Evolutionary conservation across 2,113 vertebrate species (phyloP).

Genomic region (Nothobranchius furzeri): DNA sequence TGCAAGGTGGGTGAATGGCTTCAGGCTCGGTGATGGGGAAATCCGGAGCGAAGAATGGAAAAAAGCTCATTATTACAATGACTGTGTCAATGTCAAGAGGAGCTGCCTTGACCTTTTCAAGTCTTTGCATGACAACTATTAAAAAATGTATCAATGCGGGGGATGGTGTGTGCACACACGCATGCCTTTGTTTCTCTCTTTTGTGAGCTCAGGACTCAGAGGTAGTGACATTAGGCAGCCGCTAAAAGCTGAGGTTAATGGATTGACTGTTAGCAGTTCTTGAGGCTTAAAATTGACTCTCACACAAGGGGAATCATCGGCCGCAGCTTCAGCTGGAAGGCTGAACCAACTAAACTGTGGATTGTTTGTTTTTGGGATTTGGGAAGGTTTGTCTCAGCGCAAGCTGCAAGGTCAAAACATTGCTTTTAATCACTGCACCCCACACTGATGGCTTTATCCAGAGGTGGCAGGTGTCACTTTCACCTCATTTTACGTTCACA

Average conservation of each 20-base stretch:
- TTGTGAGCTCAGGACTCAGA: slow-evolving; percentile 74
- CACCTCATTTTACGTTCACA: slow-evolving; percentile 28
- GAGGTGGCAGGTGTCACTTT: slow-evolving; percentile 42
- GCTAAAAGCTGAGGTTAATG: slow-evolving; percentile 97
- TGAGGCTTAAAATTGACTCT: slow-evolving; percentile 81
- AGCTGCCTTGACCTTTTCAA: slow-evolving; percentile 88
- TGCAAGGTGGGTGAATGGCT: slow-evolving; percentile 51
- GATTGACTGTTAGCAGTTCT: slow-evolving; percentile 96
- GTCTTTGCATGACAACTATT: slow-evolving; percentile 87
- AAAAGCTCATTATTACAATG: slow-evolving; percentile 88
- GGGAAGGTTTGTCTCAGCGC: slow-evolving; percentile 68
- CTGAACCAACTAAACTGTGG: slow-evolving; percentile 80
- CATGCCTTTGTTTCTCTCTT: slow-evolving; percentile 29
- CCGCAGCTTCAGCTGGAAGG: slow-evolving; percentile 61
- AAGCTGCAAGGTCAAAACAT: slow-evolving; percentile 72
- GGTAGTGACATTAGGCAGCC: slow-evolving; percentile 82
- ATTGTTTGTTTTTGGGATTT: slow-evolving; percentile 78
- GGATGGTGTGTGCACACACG: slow-evolving; percentile 31
- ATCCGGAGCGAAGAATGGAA: slow-evolving; percentile 73
- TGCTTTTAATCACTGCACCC: slow-evolving; percentile 66
- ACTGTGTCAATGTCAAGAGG: slow-evolving; percentile 89
- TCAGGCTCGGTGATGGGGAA: slow-evolving; percentile 64
- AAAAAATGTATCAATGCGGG: slow-evolving; percentile 86
- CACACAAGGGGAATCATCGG: slow-evolving; percentile 83
- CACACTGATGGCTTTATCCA: slow-evolving; percentile 65